Base-by-base conservation (phyloP, 1,140 invertebrate genomes). In the Micrasema longulum region DNA sequence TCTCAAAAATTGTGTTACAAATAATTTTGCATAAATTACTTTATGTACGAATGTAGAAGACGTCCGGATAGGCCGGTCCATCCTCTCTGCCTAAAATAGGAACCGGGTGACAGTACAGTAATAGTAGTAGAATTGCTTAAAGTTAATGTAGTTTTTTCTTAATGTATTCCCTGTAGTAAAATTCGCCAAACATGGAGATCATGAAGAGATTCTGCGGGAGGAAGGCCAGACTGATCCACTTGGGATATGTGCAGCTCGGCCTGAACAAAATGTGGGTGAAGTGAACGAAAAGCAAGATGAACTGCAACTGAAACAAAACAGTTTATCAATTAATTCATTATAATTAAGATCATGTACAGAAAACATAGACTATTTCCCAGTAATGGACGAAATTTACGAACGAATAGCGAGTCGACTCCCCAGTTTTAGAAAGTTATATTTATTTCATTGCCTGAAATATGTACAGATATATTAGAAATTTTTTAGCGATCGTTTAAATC, bases 131-230 rank as follows among this genome's bases (percentile, higher is more conserved):
- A n/a, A n/a, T n/a, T n/a, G n/a, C n/a, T n/a, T n/a, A n/a, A n/a
- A n/a, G n/a, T n/a, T 36, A 36, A 22, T 41, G 16, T 55, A 69
- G 52, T 73, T 82, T 82, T 78, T 88, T 88, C 71, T 85, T 85
- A 20, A 89, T 79, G 77, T 95, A 95, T 43, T 90, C 84, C 76
- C 93, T 89, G 63, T 89, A 86, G 79, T 96, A 97, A 83, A 96
- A 97, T 52, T 95, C 89, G 0, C 85, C 86, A 80, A 97, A 97
- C 22, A 97, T 84, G 72, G 91, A 82, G 16, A 95, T 87, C 86
- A 96, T 91, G 67, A 90, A 88, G 1, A 88, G 71, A 76, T 90
- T 88, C 77, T 91, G 90, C 0, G 88, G 84, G 35, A 90, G 80
- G 73, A 89, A 86, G 12, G 89, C 16, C 2, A 85, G 79, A 0